A percentile compares a stretch with the other conserved stretches of the same genome.
Conservation (phyloP, 2,113 vertebrate species). For the Poeciliopsis turrubarensis region DNA sequence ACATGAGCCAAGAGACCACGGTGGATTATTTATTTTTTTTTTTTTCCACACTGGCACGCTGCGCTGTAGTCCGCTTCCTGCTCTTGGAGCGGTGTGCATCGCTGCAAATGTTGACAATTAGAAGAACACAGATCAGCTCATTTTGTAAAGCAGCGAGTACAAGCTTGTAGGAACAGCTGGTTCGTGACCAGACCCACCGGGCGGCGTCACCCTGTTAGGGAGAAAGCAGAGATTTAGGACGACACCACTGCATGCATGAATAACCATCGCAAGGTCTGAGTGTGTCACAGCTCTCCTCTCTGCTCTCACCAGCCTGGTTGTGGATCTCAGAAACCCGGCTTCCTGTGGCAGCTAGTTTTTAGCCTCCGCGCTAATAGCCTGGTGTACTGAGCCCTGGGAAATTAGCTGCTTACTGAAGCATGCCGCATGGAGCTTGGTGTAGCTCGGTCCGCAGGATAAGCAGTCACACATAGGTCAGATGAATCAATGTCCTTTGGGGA, state of each 20-base stretch:
- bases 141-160: neutral
- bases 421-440: conserved; percentile 43
- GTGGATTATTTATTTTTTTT: no score
- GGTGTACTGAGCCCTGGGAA: conserved; percentile 68
- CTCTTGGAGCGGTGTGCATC: neutral
- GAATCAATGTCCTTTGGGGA: conserved; percentile 69
- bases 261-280: conserved; percentile 22
- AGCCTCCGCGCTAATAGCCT: conserved; percentile 64
- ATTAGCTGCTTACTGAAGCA: conserved; percentile 67
- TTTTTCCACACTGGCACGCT: no score
- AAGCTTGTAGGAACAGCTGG: conserved; percentile 2
- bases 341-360: conserved; percentile 62
- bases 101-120: neutral
- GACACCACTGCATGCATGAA: conserved; percentile 32
- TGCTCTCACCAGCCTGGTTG: conserved; percentile 34
- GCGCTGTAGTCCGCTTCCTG: no score
- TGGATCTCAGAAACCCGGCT: conserved; percentile 50
- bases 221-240: conserved; percentile 18
- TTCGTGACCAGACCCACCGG: neutral
- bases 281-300: neutral
- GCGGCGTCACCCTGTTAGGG: conserved; percentile 23
- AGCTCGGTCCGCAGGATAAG: conserved; percentile 42
- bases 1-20: no score
- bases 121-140: neutral
- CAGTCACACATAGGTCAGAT: conserved; percentile 65